phyloP scores from a whole-genome alignment of 2,113 vertebrate species.

The Lamprologus sp. region DNA sequence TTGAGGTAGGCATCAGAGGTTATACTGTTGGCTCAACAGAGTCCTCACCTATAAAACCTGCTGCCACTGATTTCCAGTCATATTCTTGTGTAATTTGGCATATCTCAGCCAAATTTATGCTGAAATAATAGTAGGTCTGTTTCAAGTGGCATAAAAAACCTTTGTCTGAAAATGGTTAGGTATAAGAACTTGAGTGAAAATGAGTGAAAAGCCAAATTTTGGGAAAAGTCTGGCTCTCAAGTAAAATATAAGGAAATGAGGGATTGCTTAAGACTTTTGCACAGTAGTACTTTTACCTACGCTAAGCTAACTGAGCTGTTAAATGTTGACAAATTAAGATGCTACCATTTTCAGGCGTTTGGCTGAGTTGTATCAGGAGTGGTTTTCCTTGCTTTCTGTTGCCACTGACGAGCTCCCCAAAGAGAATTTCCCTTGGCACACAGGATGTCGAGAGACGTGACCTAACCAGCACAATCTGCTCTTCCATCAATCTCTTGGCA shows the following conservation, averaged over 20 bases:
- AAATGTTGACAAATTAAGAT: background rate
- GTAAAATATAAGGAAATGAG: background rate
- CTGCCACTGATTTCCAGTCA: background rate
- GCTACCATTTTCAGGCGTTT: background rate
- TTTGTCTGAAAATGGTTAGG: background rate
- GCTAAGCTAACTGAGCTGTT: background rate
- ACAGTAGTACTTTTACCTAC: background rate
- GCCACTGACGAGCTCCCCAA: background rate
- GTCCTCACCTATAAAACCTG: background rate
- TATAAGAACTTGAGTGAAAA: background rate
- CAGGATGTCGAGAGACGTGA: background rate
- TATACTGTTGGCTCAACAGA: background rate
- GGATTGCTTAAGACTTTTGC: background rate
- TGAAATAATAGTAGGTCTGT: background rate
- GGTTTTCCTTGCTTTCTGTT: background rate
- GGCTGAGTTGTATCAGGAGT: background rate
- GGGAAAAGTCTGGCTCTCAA: background rate
- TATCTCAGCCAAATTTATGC: background rate
- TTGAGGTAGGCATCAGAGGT: background rate
- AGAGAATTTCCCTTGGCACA: background rate
- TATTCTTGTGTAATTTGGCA: background rate
- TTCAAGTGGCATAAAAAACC: background rate
- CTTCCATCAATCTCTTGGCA: background rate
- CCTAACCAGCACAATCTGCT: background rate
- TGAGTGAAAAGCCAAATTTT: background rate